Evolutionary conservation across 2,888 invertebrate species (phyloP), one percentile per base, ranked within the genome.

Genomic region (Phyllotreta striolata): DNA sequence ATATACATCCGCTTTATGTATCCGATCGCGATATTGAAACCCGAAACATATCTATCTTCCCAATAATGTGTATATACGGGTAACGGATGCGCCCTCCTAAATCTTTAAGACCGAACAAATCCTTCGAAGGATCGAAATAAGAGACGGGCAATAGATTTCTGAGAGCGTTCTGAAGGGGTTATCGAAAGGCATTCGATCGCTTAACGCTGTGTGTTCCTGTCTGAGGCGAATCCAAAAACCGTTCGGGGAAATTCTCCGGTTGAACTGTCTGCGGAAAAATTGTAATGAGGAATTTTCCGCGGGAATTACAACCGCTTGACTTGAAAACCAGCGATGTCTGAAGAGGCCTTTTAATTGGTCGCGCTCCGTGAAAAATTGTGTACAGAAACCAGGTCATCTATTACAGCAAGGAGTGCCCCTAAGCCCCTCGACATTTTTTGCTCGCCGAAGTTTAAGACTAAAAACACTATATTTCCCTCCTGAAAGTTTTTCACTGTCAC

Each of bases 401-500:
- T 57, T 57, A 49, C 10, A 39, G 24, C 10, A 37, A 24, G n/a
- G 14, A 46, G 47, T 12, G 46, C 38, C 46, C 46, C 46, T 38
- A 56, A 46, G 37, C 13, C 10, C 13, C 38, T 9, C 3, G 12
- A 13, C 24, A 49, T 57, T 57, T 57, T 57, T 57, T 57, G 10
- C 46, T 38, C 12, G 10, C 4, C 35, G 49, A 57, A 57, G 24
- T 49, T 57, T 57, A 47, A 35, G 47, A 39, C 38, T 49, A 57
- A 57, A 57, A 57, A 47, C 57, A 57, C 47, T 57, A 57, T 34
- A 49, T 57, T 47, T 47, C 39, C 40, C 46, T 65, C 52, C 35
- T 24, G 34, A 44, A 65, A 62, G 38, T 68, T 62, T 66, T 61
- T 66, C 62, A 62, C 63, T 64, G 68, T 68, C 66, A 65, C 41